Base-by-base conservation (phyloP, 1,140 invertebrate genomes). In the Drosophila lacertosa region DNA sequence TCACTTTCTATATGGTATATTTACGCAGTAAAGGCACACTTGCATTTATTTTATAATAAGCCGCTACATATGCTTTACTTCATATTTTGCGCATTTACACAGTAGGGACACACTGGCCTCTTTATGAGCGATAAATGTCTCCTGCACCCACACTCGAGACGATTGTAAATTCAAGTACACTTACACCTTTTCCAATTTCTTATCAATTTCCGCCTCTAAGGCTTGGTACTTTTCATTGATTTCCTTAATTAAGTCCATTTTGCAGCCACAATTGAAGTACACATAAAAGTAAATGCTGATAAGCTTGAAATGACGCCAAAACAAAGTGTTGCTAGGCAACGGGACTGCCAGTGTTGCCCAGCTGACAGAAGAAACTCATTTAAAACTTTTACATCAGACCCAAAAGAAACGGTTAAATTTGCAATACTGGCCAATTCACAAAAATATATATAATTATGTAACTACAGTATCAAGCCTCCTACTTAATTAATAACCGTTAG, bases 181-280 rank as follows among this genome's bases (percentile, higher is more conserved):
- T 73, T 63, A 91, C 90, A 89, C 75, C 50, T 89, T 89, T 48
- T 90, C 82, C 50, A 91, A 18, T 44, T 89, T 89, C 9, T 74
- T 78, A 45, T 91, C 90, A 11, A 91, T 71, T 51, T 91, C 90
- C 13, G 75, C 74, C 42, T 91, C 90, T 3, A 91, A 40, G 0
- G 90, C 84, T 24, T 74, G 54, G 37, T 91, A 91, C 66, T 91
- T 91, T 15, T 80, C 76, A 66, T 91, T 90, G 16, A 91, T 91
- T 57, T 91, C 90, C 24, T 89, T 77, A 9, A 91, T 88, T 10
- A 88, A 71, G 54, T 91, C 90, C 86, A 91, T 92, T 51, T 33
- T 15, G 50, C 1, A 7, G 10, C 29, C 6, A 26, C 9, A 35
- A 35, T 37, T 16, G 3, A 13, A 1, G 10, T 6, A 37, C 18